phyloP scores from a whole-genome alignment of 2,797 vertebrate genomes.

The Lacerta viridis region DNA sequence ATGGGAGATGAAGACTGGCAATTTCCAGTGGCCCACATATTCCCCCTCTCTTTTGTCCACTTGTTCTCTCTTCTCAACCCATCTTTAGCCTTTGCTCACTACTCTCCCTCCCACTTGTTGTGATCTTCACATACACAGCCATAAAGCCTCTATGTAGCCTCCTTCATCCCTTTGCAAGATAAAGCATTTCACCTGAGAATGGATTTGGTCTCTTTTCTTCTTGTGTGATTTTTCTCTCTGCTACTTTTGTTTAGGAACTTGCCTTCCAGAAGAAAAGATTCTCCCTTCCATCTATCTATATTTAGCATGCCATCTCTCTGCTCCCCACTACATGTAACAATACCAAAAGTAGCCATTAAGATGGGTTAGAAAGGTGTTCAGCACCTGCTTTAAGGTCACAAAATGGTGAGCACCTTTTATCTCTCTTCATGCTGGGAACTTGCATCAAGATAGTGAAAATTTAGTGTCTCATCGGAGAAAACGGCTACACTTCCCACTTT shows the following conservation, averaged over 20 bases:
- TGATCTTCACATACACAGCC: constrained; percentile 1
- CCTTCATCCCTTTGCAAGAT: constrained; percentile 28
- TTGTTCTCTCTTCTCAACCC: background rate
- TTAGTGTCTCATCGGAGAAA: background rate
- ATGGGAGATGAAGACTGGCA: too few relatives aligned
- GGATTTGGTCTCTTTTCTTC: constrained; percentile 21
- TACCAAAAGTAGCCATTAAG: constrained; percentile 47
- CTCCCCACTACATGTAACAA: constrained; percentile 32
- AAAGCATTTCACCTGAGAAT: constrained; percentile 48
- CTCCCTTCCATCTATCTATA: constrained; percentile 25
- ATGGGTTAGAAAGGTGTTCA: constrained; percentile 24
- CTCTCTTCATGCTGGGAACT: constrained; percentile 28
- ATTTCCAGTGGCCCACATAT: too few relatives aligned
- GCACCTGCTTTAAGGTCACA: constrained; percentile 46
- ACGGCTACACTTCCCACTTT: constrained; percentile 24
- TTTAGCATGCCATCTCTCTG: constrained; percentile 50
- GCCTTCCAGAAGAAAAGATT: constrained; percentile 5
- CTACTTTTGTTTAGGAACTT: constrained; percentile 29
- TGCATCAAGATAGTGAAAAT: constrained; percentile 23
- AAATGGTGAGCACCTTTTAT: constrained; percentile 17
- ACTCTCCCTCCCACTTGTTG: background rate
- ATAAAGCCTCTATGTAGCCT: background rate
- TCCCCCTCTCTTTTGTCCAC: background rate
- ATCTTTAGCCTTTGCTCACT: too few relatives aligned
- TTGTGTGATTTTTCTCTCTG: constrained; percentile 33